A percentile compares a stretch with the other conserved stretches of the same genome.
phyloP scores from a whole-genome alignment of 2,888 invertebrate species.

The Nymphalis c-album region DNA sequence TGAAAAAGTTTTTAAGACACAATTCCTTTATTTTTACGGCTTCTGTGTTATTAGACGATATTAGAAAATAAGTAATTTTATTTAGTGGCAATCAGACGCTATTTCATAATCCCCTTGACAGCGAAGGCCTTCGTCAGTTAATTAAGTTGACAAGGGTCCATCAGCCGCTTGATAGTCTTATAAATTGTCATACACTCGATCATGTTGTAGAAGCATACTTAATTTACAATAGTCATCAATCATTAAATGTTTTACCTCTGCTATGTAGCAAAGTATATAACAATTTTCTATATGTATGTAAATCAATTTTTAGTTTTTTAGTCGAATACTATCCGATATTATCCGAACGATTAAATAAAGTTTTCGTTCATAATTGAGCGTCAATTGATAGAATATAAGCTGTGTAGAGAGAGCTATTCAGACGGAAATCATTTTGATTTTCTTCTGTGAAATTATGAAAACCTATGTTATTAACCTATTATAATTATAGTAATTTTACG shows the following conservation, averaged over 20 bases:
- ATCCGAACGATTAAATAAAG: neutral
- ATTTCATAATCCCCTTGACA: constrained; percentile 44
- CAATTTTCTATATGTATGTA: too few relatives aligned
- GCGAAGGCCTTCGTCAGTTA: constrained; percentile 46
- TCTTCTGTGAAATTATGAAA: too few relatives aligned
- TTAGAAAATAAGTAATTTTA: constrained; percentile 32
- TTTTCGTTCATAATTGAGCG: too few relatives aligned
- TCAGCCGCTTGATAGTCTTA: constrained; percentile 36
- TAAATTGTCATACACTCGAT: constrained; percentile 7
- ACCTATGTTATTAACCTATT: too few relatives aligned
- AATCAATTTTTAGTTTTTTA: too few relatives aligned
- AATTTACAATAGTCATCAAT: neutral
- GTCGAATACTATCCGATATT: too few relatives aligned
- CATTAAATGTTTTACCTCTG: neutral
- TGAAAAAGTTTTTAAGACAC: neutral
- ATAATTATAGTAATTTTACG: too few relatives aligned
- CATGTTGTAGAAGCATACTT: neutral
- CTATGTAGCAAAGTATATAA: neutral
- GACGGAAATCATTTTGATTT: too few relatives aligned
- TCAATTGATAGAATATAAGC: too few relatives aligned
- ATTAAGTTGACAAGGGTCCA: constrained; percentile 52
- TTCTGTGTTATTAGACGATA: constrained; percentile 1
- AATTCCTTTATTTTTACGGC: neutral
- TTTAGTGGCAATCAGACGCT: constrained; percentile 40
- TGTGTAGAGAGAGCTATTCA: too few relatives aligned